A percentile compares a stretch with the other conserved stretches of the same genome.
Conservation (phyloP, 1,140 invertebrate genomes). For the Phymorhynchus buccinoides region DNA sequence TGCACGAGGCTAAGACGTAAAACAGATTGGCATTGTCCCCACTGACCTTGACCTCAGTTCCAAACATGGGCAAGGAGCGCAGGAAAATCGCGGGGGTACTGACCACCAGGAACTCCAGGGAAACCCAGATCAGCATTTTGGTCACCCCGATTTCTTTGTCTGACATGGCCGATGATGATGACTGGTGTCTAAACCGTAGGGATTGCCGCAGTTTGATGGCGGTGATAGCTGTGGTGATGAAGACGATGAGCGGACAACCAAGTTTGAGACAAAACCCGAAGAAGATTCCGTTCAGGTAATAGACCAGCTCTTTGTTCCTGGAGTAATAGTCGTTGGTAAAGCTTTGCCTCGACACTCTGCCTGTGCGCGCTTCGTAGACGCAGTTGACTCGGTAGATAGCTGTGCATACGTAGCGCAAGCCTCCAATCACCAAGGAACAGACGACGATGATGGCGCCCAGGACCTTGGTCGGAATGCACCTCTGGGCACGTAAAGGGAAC, state of each 20-base stretch:
- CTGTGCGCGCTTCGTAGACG: background rate
- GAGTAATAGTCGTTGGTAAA: background rate
- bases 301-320: background rate
- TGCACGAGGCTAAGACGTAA: background rate
- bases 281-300: background rate
- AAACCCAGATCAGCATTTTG: conserved; percentile 1
- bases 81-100: background rate
- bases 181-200: background rate
- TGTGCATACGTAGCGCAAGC: background rate
- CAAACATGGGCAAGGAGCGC: too few relatives aligned
- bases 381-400: background rate
- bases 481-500: background rate
- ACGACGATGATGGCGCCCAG: background rate
- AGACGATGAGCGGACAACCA: background rate
- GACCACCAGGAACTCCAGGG: background rate
- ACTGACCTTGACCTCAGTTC: background rate
- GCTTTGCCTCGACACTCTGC: background rate
- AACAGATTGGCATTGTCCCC: background rate
- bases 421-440: too few relatives aligned
- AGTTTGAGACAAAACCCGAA: background rate
- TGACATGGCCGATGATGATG: background rate
- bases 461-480: background rate
- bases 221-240: conserved; percentile 6
- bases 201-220: background rate
- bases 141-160: background rate